These are phyloP conservation scores for Epinotia brunnichana DNA, from an alignment of 2,888 invertebrate genomes.

Conservation along the genomic window DNA sequence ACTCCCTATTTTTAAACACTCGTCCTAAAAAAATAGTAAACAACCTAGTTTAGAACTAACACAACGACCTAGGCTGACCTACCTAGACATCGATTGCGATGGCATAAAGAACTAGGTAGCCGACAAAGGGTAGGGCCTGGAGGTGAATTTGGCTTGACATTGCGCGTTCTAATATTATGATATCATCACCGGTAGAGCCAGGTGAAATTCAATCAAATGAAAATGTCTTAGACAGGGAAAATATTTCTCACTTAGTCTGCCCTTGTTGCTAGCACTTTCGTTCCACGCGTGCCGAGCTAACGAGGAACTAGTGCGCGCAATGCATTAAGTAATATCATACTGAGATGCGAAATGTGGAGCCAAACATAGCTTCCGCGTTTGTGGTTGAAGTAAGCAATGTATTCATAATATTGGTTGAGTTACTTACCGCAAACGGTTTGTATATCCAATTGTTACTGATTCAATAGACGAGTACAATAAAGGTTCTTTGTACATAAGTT, in stretches of 20 bases:
- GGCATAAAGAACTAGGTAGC: conserved; percentile 15
- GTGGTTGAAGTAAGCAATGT: background rate
- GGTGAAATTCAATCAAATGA: no score
- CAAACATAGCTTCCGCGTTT: background rate
- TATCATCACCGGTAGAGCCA: background rate
- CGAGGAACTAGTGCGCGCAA: no score
- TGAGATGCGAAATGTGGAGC: background rate
- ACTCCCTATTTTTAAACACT: background rate
- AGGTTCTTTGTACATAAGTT: conserved; percentile 9
- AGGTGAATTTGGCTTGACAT: background rate
- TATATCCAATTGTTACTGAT: conserved; percentile 3
- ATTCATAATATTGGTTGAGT: conserved; percentile 9
- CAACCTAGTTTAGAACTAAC: conserved; percentile 21
- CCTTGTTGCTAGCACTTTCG: no score
- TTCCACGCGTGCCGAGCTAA: no score
- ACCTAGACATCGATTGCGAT: conserved; percentile 29
- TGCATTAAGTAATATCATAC: background rate
- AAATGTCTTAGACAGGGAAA: no score
- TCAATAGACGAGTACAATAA: conserved; percentile 10
- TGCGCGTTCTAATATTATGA: background rate
- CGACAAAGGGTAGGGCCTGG: background rate
- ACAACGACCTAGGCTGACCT: conserved; percentile 35
- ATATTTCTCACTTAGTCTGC: no score
- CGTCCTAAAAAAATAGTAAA: background rate
- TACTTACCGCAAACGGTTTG: conserved; percentile 8